Evolutionary conservation across 2,113 vertebrate genomes (phyloP), one percentile per base, ranked within the genome.

Genomic region (Ptilorrhoa leucosticta): DNA sequence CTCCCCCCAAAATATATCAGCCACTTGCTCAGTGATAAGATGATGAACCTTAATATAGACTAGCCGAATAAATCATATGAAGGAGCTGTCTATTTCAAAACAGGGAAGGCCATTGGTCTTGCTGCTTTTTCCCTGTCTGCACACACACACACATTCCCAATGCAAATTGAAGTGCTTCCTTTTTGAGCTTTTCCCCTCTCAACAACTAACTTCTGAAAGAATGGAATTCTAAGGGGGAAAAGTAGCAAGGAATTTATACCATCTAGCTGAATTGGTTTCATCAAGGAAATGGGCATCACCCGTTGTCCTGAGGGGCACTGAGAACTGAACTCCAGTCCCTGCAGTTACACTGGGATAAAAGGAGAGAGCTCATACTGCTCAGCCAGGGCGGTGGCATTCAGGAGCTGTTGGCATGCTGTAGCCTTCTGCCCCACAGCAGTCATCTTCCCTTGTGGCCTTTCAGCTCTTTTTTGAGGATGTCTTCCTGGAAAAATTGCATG

Each of bases 271-370:
- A 18, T 2, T 56, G 42, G 11, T 72, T 86, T 86, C 15, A n/a
- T 44, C 24, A 27, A 85, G 57, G 57, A 69, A 72, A 33, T 22
- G 13, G 44, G 27, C 35, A 35, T 50, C 39, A 7, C 26, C 50
- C 42, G 8, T 47, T 58, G 11, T 24, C 24, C 48, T 33, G 47
- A 68, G 69, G 22, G 42, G 15, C 39, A 9, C 6, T 28, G 82
- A 75, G 56, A 45, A 11, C 30, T 58, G 51, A 45, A 10, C 26
- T 54, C 60, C 47, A 14, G 3, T 42, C 18, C 23, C 61, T 68
- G 48, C 21, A 31, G 40, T 58, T 9, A 9, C 44, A 5, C 40
- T 56, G 58, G 47, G 14, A 4, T 63, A 27, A 24, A 0, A 0
- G 40, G 51, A 48, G 51, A 48, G 22, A 57, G 61, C 30, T 83